Conservation (phyloP, 2,113 vertebrate species). For the Zosterops japonicus region DNA sequence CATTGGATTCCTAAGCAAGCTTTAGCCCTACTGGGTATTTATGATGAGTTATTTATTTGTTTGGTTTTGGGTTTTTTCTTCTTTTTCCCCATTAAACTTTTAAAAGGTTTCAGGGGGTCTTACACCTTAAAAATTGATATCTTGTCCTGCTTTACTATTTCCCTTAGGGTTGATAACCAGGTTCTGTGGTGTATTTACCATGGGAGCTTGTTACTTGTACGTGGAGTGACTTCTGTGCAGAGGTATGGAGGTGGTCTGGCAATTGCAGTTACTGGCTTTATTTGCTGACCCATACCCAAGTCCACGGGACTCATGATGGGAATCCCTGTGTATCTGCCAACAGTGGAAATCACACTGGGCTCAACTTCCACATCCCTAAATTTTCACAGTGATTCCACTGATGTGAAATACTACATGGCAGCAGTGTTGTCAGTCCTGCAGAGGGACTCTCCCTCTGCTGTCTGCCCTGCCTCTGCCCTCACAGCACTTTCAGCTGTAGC, state of each 20-base stretch:
- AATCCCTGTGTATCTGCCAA: background rate
- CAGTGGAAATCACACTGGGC: background rate
- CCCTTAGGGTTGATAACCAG: slow-evolving; percentile 59
- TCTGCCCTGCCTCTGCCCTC: background rate
- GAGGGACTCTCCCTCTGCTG: background rate
- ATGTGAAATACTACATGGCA: background rate
- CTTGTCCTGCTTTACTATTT: slow-evolving; percentile 60
- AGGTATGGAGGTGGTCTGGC: slow-evolving; percentile 59
- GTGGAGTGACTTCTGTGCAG: slow-evolving; percentile 47
- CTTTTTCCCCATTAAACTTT: background rate
- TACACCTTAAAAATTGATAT: slow-evolving; percentile 25
- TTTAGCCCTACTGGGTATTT: background rate
- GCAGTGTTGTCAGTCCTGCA: background rate
- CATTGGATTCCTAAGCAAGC: background rate
- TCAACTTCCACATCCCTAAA: background rate
- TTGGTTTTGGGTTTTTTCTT: background rate
- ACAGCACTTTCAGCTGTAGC: background rate
- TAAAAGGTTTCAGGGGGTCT: background rate
- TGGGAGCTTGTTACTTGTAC: slow-evolving; percentile 61
- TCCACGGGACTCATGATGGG: background rate
- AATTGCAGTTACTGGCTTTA: slow-evolving; percentile 30
- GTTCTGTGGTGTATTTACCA: slow-evolving; percentile 66
- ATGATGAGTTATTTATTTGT: background rate
- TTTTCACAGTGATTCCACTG: background rate
- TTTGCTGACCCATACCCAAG: slow-evolving; percentile 57